These are phyloP conservation scores for Silvanus unidentatus DNA, from an alignment of 2,888 invertebrate species.

Conservation along the genomic window DNA sequence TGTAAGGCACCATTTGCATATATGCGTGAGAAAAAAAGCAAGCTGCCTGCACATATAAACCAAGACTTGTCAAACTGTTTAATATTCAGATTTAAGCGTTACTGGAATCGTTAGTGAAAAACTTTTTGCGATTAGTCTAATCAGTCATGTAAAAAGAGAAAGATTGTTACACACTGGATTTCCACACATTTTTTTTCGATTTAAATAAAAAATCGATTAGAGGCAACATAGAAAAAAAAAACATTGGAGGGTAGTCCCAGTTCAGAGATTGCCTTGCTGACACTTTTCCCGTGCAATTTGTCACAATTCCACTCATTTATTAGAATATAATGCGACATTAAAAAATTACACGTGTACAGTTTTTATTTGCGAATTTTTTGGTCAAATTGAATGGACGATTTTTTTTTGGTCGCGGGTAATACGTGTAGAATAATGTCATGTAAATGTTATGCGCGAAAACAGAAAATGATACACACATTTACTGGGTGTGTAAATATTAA, in stretches of 20 bases:
- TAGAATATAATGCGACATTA: conserved; percentile 34
- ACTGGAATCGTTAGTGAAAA: conserved; percentile 24
- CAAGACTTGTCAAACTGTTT: conserved; percentile 26
- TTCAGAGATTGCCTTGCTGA: too few species aligned
- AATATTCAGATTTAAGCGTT: conserved; percentile 24
- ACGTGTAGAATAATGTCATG: too few species aligned
- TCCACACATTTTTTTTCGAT: conserved; percentile 8
- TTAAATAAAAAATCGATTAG: conserved; percentile 37
- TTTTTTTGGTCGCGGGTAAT: too few species aligned
- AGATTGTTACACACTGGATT: too few species aligned
- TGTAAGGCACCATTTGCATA: conserved; percentile 30
- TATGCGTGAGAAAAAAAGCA: conserved; percentile 39
- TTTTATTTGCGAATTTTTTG: too few species aligned
- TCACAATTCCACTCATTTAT: conserved; percentile 32
- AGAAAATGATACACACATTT: too few species aligned
- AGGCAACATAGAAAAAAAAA: conserved; percentile 10
- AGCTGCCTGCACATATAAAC: conserved; percentile 23
- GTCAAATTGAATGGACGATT: too few species aligned
- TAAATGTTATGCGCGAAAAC: too few species aligned
- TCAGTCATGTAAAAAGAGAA: conserved; percentile 28
- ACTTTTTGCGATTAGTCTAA: conserved; percentile 25
- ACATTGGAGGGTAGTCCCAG: too few species aligned
- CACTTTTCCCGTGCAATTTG: conserved; percentile 26
- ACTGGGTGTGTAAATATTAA: too few species aligned
- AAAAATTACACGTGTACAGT: too few species aligned